Evolutionary conservation across 1,140 invertebrate genomes (phyloP).

Genomic region (Pissodes strobi): DNA sequence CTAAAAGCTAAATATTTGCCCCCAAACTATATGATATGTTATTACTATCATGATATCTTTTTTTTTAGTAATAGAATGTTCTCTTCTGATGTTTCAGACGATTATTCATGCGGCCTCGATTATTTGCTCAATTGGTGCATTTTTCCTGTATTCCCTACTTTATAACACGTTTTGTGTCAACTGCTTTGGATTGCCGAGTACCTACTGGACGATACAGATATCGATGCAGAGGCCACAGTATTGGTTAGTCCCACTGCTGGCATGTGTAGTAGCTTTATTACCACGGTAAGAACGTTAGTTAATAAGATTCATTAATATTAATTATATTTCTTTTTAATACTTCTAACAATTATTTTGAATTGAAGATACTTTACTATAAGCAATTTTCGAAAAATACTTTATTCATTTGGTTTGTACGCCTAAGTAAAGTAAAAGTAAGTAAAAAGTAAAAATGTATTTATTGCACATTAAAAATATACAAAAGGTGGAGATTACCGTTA

Average conservation of each 20-base stretch:
- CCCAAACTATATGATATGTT: too few species aligned
- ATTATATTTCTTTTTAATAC: too few species aligned
- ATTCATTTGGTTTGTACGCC: too few species aligned
- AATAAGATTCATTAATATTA: too few species aligned
- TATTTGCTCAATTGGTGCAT: conserved; percentile 75
- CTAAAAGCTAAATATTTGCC: too few species aligned
- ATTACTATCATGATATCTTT: neutral
- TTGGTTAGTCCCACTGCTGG: conserved; percentile 79
- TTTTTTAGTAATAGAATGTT: conserved; percentile 44
- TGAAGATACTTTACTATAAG: too few species aligned
- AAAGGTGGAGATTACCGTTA: too few species aligned
- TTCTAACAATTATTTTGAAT: too few species aligned
- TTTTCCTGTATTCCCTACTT: conserved; percentile 82
- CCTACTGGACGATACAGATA: conserved; percentile 84
- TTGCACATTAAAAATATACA: too few species aligned
- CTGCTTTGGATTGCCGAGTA: conserved; percentile 79
- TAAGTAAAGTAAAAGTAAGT: too few species aligned
- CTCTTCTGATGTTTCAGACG: conserved; percentile 78
- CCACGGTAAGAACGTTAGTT: conserved; percentile 90
- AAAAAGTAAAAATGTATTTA: too few species aligned
- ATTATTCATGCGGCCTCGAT: conserved; percentile 81
- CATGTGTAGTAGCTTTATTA: conserved; percentile 76
- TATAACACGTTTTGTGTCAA: conserved; percentile 81
- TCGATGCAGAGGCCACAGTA: conserved; percentile 74
- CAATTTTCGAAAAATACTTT: too few species aligned